phyloP scores from a whole-genome alignment of 1,140 invertebrate genomes.

The Ephestia elutella region DNA sequence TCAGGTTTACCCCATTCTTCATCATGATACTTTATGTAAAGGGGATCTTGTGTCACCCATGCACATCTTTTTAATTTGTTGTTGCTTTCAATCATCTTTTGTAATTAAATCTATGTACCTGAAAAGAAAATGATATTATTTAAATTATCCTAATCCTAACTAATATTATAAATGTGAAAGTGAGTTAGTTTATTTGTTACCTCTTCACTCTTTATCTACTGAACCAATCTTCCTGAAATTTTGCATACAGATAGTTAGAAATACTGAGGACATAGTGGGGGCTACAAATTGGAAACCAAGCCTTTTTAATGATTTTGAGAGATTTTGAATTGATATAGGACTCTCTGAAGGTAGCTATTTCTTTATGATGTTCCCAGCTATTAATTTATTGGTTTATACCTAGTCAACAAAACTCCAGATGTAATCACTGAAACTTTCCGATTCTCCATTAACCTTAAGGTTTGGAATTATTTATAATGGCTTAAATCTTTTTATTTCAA shows the following conservation, averaged over 20 bases:
- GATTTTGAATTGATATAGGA: slow-evolving; percentile 31
- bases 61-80: slow-evolving; percentile 35
- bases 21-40: slow-evolving; percentile 59
- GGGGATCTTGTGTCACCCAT: slow-evolving; percentile 51
- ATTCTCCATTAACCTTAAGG: slow-evolving; percentile 45
- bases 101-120: too few species aligned
- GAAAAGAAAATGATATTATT: too few species aligned
- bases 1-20: slow-evolving; percentile 57
- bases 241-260: too few species aligned
- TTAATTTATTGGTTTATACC: slow-evolving; percentile 48
- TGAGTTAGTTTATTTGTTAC: too few species aligned
- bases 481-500: slow-evolving; percentile 55
- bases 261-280: too few species aligned
- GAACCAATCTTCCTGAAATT: too few species aligned
- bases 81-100: slow-evolving; percentile 8
- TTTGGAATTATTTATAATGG: slow-evolving; percentile 56
- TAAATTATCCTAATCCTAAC: too few species aligned
- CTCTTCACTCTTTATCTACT: too few species aligned
- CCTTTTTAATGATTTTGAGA: slow-evolving; percentile 53
- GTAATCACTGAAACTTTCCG: slow-evolving; percentile 49
- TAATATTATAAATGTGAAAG: too few species aligned
- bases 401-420: slow-evolving; percentile 56
- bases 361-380: slow-evolving; percentile 34
- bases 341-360: slow-evolving; percentile 51
- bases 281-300: slow-evolving; percentile 58